Percentiles rank a stretch among this genome's conserved stretches.
phyloP scores from a whole-genome alignment of 1,140 invertebrate genomes.

The Neuroterus valhalla region DNA sequence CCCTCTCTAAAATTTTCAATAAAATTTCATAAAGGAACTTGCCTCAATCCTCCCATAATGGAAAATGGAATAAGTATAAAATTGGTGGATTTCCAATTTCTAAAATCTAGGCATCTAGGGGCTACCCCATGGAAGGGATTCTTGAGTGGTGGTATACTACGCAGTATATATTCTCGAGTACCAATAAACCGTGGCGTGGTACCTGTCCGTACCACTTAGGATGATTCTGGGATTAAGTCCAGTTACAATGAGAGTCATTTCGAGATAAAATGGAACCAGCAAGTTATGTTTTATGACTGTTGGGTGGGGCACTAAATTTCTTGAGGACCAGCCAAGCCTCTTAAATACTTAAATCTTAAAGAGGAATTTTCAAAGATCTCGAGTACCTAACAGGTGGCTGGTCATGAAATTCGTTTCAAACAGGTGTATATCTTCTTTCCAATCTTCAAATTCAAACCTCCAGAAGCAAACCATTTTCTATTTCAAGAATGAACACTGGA shows the following conservation, averaged over 20 bases:
- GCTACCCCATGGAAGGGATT: slow-evolving; percentile 2
- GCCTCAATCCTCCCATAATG: too few species aligned
- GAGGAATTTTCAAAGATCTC: too few species aligned
- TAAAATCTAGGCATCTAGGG: not conserved
- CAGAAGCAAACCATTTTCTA: too few species aligned
- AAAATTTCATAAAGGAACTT: not conserved
- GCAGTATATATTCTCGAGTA: slow-evolving; percentile 24
- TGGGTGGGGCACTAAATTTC: slow-evolving; percentile 8
- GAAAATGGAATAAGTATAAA: not conserved
- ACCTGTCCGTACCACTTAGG: slow-evolving; percentile 26
- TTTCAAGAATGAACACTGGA: too few species aligned
- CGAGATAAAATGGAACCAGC: slow-evolving; percentile 13
- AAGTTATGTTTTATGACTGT: not conserved
- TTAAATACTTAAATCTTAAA: not conserved
- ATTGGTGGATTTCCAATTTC: slow-evolving; percentile 20
- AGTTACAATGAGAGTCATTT: slow-evolving; percentile 29
- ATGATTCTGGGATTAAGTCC: slow-evolving; percentile 17
- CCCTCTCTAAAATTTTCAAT: not conserved
- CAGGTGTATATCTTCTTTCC: too few species aligned
- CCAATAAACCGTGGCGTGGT: slow-evolving; percentile 30
- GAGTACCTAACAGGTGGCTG: too few species aligned
- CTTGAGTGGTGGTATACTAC: slow-evolving; percentile 20
- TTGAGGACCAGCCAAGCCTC: slow-evolving; percentile 10
- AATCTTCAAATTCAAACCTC: too few species aligned
- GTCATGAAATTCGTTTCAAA: too few species aligned